These are phyloP conservation scores for Dipus sagitta DNA, from an alignment of 2,797 vertebrate genomes.

Conservation along the genomic window DNA sequence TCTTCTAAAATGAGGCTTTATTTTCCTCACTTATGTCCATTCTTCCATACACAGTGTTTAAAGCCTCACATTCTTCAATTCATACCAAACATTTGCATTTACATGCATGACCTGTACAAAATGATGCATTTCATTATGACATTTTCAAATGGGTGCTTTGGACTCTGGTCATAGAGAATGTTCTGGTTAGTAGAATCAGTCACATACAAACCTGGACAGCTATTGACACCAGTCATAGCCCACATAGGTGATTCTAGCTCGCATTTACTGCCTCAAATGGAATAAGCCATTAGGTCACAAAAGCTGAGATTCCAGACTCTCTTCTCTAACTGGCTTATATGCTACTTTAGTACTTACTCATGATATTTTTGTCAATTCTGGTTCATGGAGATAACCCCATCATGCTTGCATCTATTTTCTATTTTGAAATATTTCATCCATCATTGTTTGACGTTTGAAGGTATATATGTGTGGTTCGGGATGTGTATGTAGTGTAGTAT, in stretches of 20 bases:
- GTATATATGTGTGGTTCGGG: background rate
- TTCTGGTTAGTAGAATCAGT: background rate
- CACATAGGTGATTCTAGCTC: background rate
- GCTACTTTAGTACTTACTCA: background rate
- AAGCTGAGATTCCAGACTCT: background rate
- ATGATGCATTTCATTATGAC: too few relatives aligned
- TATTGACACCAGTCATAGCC: background rate
- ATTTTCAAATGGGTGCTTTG: too few relatives aligned
- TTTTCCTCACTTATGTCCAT: background rate
- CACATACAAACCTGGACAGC: background rate
- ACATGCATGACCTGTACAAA: too few relatives aligned
- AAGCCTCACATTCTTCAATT: background rate
- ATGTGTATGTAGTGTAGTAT: background rate
- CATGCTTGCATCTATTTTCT: background rate
- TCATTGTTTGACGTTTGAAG: background rate
- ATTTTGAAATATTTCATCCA: constrained; percentile 7
- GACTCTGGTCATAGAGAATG: background rate
- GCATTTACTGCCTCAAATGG: background rate
- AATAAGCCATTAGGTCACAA: background rate
- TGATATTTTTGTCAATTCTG: background rate
- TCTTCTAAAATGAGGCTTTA: background rate
- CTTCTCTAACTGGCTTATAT: background rate
- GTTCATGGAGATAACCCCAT: background rate
- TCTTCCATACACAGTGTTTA: background rate
- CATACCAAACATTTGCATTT: background rate